Conservation (phyloP, 2,113 vertebrate genomes). For the Perca fluviatilis region DNA sequence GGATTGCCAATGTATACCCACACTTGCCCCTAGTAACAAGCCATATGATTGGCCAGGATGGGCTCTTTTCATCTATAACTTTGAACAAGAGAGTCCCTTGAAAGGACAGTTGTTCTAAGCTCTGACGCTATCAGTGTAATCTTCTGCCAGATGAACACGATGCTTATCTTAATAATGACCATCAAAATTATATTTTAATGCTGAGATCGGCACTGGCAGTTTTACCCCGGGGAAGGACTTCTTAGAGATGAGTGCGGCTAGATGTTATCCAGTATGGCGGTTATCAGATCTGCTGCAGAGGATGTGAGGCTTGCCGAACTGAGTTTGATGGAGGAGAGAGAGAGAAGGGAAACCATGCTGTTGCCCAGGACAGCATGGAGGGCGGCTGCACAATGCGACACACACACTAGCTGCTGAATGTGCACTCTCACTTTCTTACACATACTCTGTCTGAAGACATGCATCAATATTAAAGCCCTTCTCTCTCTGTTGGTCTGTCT, state of each 20-base stretch:
- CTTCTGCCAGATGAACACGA: constrained; percentile 69
- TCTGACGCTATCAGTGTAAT: constrained; percentile 65
- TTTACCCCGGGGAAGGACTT: constrained; percentile 71
- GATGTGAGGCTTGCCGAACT: constrained; percentile 56
- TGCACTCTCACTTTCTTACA: not conserved
- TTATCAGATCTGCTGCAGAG: constrained; percentile 77
- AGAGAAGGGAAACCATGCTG: constrained; percentile 26
- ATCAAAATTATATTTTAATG: constrained; percentile 78
- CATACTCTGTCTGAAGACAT: constrained; percentile 37
- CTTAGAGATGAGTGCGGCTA: constrained; percentile 61
- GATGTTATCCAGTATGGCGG: constrained; percentile 67
- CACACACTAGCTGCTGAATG: constrained; percentile 9
- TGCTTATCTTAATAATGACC: constrained; percentile 79
- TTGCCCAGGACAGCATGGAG: constrained; percentile 29
- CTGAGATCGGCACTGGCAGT: constrained; percentile 74
- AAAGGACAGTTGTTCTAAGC: constrained; percentile 72
- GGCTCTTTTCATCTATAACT: constrained; percentile 53
- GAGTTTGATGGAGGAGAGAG: constrained; percentile 21
- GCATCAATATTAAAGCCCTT: constrained; percentile 43
- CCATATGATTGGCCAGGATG: constrained; percentile 30
- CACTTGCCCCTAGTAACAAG: constrained; percentile 1
- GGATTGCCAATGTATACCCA: not conserved
- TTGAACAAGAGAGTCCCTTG: constrained; percentile 56
- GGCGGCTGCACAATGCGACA: not conserved
- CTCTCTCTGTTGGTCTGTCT: constrained; percentile 27